Percentiles rank a stretch among this genome's conserved stretches.
phyloP scores from a whole-genome alignment of 2,888 invertebrate species.

The Acanthosoma haemorrhoidale region DNA sequence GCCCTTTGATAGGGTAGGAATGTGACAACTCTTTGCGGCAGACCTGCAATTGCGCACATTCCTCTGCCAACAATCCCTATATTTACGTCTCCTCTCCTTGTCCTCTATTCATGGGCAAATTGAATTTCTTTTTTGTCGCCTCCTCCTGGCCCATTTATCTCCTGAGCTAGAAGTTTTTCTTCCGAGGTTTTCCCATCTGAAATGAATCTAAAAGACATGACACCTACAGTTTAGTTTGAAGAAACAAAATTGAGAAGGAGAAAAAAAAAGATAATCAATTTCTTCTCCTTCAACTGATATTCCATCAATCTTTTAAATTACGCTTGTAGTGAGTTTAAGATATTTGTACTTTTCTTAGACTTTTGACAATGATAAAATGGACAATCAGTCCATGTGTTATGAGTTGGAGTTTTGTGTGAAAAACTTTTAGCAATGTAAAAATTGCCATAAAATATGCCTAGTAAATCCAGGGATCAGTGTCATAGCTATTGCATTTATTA shows the following conservation, averaged over 20 bases:
- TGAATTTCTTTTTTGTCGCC: slow-evolving; percentile 21
- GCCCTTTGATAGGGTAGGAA: not conserved
- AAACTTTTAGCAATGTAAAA: too few species aligned
- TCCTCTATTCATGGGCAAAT: slow-evolving; percentile 18
- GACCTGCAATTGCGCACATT: slow-evolving; percentile 1
- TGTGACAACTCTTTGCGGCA: slow-evolving; percentile 8
- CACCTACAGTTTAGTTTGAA: slow-evolving; percentile 8
- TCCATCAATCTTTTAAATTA: slow-evolving; percentile 10
- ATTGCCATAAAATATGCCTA: too few species aligned
- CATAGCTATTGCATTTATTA: too few species aligned
- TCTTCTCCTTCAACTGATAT: not conserved
- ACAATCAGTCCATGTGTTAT: not conserved
- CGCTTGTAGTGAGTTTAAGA: not conserved
- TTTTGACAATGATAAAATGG: slow-evolving; percentile 7
- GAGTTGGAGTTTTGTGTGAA: too few species aligned
- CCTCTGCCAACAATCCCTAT: slow-evolving; percentile 6
- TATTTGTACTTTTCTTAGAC: slow-evolving; percentile 10
- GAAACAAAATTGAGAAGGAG: too few species aligned
- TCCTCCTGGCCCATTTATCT: not conserved
- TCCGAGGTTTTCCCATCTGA: not conserved
- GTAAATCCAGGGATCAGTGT: too few species aligned
- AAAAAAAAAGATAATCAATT: not conserved
- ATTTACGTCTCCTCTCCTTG: not conserved
- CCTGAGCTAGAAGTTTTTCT: not conserved
- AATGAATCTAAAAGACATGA: slow-evolving; percentile 4